Conservation (phyloP, 2,113 vertebrate genomes). For the Hippocampus mohnikei region DNA sequence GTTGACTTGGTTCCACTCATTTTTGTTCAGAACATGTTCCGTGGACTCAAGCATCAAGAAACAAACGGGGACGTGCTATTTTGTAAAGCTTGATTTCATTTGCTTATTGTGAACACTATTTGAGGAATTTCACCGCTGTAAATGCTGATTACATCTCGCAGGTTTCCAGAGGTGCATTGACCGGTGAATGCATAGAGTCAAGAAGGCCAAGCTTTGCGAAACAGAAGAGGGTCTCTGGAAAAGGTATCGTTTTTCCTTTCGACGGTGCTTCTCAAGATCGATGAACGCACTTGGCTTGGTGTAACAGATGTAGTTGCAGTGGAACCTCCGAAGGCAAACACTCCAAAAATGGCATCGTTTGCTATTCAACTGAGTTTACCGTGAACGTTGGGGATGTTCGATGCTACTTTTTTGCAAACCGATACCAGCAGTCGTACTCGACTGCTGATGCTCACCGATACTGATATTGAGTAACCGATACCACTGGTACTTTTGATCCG, state of each 20-base stretch:
- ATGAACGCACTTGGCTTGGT: not conserved
- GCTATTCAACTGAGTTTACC: not conserved
- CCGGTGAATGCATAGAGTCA: slow-evolving; percentile 95
- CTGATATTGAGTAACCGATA: too few relatives aligned
- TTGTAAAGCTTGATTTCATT: not conserved
- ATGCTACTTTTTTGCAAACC: too few relatives aligned
- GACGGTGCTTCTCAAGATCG: not conserved
- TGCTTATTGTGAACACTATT: not conserved
- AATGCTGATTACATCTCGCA: slow-evolving; percentile 65
- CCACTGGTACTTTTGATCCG: too few relatives aligned
- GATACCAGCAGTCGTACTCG: too few relatives aligned
- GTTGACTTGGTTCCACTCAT: not conserved
- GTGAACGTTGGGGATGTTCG: too few relatives aligned
- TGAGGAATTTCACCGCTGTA: not conserved
- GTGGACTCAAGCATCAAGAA: not conserved
- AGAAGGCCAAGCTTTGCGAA: slow-evolving; percentile 90
- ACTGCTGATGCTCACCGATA: too few relatives aligned
- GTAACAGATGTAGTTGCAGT: not conserved
- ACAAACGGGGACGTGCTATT: not conserved
- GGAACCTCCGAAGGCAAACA: not conserved
- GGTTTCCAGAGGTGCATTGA: slow-evolving; percentile 72
- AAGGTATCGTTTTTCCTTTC: slow-evolving; percentile 75
- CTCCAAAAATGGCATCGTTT: not conserved
- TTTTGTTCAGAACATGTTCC: not conserved
- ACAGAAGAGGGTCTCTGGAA: slow-evolving; percentile 83